Conservation (phyloP, 64 coral and sea anemone genomes). For the Astreopora myriophthalma region DNA sequence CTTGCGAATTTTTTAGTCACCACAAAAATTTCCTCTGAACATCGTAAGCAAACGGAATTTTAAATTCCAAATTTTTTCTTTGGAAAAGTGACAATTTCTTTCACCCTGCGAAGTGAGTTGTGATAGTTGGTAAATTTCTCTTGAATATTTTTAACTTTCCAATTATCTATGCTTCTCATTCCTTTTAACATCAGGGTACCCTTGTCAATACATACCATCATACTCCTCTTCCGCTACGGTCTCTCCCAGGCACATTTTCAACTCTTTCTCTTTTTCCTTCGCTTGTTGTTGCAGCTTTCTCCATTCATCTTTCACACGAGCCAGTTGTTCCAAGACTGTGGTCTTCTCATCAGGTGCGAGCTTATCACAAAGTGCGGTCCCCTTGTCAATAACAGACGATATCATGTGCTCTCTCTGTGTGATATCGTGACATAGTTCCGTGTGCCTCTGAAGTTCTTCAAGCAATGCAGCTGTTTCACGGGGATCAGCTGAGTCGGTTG, state of each 20-base stretch:
- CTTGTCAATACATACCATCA: not conserved
- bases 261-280: slow-evolving; percentile 72
- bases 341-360: slow-evolving; percentile 62
- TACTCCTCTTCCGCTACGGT: slow-evolving; percentile 6
- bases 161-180: no score
- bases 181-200: no score
- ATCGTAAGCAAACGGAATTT: no score
- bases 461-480: slow-evolving; percentile 44
- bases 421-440: slow-evolving; percentile 60
- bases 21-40: no score
- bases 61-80: no score
- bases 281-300: slow-evolving; percentile 74
- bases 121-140: no score
- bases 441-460: slow-evolving; percentile 70
- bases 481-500: slow-evolving; percentile 31
- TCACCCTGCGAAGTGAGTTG: no score
- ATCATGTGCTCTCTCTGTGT: slow-evolving; percentile 27
- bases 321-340: slow-evolving; percentile 68
- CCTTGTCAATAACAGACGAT: slow-evolving; percentile 61
- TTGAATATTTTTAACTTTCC: no score
- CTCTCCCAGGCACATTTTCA: slow-evolving; percentile 72
- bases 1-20: no score
- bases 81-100: no score
- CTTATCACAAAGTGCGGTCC: slow-evolving; percentile 57
- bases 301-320: slow-evolving; percentile 85